Base-by-base conservation (phyloP, 2,113 vertebrate genomes). In the Apaloderma vittatum region DNA sequence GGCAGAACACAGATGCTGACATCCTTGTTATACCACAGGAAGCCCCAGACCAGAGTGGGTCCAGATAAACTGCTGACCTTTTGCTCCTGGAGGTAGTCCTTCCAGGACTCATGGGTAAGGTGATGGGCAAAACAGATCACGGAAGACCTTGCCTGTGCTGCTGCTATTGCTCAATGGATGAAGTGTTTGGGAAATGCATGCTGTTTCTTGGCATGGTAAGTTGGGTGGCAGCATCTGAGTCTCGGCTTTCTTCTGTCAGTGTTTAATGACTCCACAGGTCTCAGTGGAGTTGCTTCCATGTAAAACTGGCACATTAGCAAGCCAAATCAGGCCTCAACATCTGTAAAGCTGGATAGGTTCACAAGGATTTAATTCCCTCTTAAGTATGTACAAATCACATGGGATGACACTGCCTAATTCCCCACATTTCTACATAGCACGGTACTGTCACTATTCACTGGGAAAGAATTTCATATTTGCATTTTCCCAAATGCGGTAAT, bases 401-500 rank as follows among this genome's bases (percentile, higher is more conserved):
- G 88, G 88, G 85, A 93, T 94, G 76, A 92, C 76, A 84, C 83
- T 92, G 96, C 52, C 88, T 84, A 92, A 90, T 94, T 94, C 90
- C 68, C 72, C 2, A 2, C 88, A 93, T 97, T 95, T 95, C 94
- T 95, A 54, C 88, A 84, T 88, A 83, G 75, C 79, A 61, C 3
- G 1, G 32, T 63, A 89, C 76, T 86, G 68, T 75, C 70, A 61
- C 72, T 84, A 48, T 67, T 97, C 90, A 92, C 86, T 95, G 90
- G 96, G 94, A 95, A 96, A 96, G 85, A 96, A 95, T 92, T 80
- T 92, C 15, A 62, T 92, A 83, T 95, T 95, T 95, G 75, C 76
- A 75, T 90, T 94, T 94, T 93, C 94, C 93, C 90, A 91, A 93
- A 71, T 80, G 88, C 23, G 0, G 67, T 70, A 92, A 93, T 77